These are phyloP conservation scores for Mobula hypostoma DNA, from an alignment of 2,113 vertebrate species.

Conservation along the genomic window DNA sequence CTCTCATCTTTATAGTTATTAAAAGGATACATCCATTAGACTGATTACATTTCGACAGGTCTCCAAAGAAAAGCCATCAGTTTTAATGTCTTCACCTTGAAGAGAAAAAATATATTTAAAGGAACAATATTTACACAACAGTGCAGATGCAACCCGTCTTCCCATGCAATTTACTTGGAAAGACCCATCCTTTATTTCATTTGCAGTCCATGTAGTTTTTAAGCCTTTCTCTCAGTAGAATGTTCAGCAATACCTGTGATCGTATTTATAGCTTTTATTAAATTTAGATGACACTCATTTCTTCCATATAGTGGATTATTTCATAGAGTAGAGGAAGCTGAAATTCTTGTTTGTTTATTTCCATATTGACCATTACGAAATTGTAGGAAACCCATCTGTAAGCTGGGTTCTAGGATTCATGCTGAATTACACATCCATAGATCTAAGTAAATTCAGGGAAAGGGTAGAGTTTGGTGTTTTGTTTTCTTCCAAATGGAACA, in stretches of 20 bases:
- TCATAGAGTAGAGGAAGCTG: background rate
- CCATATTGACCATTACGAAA: background rate
- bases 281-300: background rate
- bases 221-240: background rate
- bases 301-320: background rate
- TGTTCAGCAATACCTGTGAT: background rate
- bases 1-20: background rate
- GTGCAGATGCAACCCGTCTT: background rate
- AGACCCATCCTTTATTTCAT: too few species aligned
- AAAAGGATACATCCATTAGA: slow-evolving; percentile 80
- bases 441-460: background rate
- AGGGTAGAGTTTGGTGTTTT: background rate
- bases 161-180: background rate
- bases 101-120: slow-evolving; percentile 39
- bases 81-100: slow-evolving; percentile 78
- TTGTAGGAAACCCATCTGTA: background rate
- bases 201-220: too few species aligned
- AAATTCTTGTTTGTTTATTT: background rate
- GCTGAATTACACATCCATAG: background rate
- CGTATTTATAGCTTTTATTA: background rate
- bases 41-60: slow-evolving; percentile 79
- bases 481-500: background rate
- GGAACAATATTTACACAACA: background rate
- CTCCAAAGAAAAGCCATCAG: slow-evolving; percentile 80
- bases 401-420: background rate